Conservation (phyloP, 2,888 invertebrate species). For the Aspidapion aeneum region DNA sequence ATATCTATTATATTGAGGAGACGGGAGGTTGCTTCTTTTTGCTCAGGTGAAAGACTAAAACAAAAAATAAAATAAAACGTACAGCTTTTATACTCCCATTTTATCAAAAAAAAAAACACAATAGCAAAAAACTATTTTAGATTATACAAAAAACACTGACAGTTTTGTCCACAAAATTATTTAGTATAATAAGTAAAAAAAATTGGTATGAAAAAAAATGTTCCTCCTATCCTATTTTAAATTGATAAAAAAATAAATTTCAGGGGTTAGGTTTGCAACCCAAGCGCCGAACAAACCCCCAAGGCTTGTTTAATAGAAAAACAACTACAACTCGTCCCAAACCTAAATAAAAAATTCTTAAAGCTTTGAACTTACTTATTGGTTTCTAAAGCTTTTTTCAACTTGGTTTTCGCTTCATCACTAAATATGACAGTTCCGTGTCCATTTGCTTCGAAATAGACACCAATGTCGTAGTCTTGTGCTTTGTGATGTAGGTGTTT, state of each 20-base stretch:
- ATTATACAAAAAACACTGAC: neutral
- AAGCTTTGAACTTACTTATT: slow-evolving; percentile 36
- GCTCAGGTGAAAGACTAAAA: slow-evolving; percentile 31
- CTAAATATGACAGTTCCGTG: slow-evolving; percentile 95
- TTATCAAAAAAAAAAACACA: neutral
- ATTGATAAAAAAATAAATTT: too few species aligned
- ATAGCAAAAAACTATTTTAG: neutral
- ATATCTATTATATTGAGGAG: slow-evolving; percentile 73
- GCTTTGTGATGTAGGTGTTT: slow-evolving; percentile 95
- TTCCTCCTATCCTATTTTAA: too few species aligned
- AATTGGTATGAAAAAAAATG: too few species aligned
- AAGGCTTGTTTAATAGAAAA: too few species aligned
- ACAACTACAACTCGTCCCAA: too few species aligned
- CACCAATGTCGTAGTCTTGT: slow-evolving; percentile 85
- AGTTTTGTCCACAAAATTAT: neutral
- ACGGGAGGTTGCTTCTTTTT: slow-evolving; percentile 57
- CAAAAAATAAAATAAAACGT: neutral
- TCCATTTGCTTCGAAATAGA: slow-evolving; percentile 99
- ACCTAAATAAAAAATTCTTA: too few species aligned
- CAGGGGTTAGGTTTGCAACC: too few species aligned
- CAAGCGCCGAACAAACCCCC: too few species aligned
- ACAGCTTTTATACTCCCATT: neutral
- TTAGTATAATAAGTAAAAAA: too few species aligned
- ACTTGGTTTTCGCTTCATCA: slow-evolving; percentile 57
- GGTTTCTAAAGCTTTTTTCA: slow-evolving; percentile 50